These are phyloP conservation scores for Mimachlamys varia DNA, from an alignment of 2,888 invertebrate genomes.

Conservation along the genomic window DNA sequence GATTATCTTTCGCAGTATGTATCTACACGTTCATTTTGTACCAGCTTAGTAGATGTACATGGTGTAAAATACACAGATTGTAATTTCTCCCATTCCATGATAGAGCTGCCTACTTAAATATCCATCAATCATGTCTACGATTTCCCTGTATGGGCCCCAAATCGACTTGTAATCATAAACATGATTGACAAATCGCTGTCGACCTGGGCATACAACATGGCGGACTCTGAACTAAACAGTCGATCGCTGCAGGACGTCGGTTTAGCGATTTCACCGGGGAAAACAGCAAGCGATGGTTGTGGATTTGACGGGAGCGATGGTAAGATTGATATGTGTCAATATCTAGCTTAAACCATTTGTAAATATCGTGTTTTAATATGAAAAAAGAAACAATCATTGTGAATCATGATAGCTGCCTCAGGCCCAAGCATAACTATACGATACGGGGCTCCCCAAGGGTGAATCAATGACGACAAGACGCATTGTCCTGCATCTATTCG, in stretches of 20 bases:
- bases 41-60: too few relatives aligned
- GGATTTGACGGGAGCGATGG: background rate
- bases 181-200: constrained; percentile 36
- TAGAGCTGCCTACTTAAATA: background rate
- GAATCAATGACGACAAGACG: background rate
- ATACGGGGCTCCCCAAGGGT: background rate
- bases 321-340: background rate
- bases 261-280: background rate
- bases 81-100: background rate
- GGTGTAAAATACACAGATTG: too few relatives aligned
- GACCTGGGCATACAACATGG: constrained; percentile 28
- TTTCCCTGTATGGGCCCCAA: background rate
- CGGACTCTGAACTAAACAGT: constrained; percentile 7
- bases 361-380: background rate
- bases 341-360: background rate
- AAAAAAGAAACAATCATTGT: background rate
- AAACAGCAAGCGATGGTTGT: background rate
- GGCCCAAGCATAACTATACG: background rate
- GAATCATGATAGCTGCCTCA: constrained; percentile 6
- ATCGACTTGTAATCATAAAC: constrained; percentile 26
- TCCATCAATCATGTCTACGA: constrained; percentile 4
- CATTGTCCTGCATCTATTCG: too few relatives aligned
- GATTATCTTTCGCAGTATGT: too few relatives aligned
- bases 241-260: background rate
- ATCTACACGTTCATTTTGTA: too few relatives aligned